Evolutionary conservation across 2,888 invertebrate species (phyloP), one percentile per base, ranked within the genome.

Genomic region (Villa cingulata): DNA sequence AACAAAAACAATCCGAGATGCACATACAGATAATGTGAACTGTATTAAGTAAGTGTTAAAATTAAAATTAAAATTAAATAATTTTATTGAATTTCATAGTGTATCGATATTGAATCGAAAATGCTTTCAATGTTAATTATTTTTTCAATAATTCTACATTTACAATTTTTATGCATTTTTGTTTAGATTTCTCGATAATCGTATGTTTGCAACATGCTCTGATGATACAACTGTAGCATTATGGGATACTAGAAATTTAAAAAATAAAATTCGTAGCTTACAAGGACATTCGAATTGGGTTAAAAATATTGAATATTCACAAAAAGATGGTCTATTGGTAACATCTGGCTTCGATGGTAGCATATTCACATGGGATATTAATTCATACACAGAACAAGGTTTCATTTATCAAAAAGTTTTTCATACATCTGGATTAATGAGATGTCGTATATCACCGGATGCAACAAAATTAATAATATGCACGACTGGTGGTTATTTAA

Each of bases 231-330:
- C 91, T 5, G 88, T 95, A 41, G 89, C 88, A 32, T 65, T 94
- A 42, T 95, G 94, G 94, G 94, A 95, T 66, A 78, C 86, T n/a
- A 75, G 95, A 46, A 86, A 84, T 65, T 70, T 92, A 45, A 85
- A 82, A 59, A 76, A 78, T 48, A 81, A 82, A 59, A 79, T 88
- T 49, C 76, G 83, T 50, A 81, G 82, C 15, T 72, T 94, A 12
- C 76, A 79, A 51, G 94, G 92, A 1, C 94, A 95, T 67, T 83
- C 86, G 0, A 91, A 90, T 70, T 95, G 94, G 94, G 94, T 90
- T 41, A 95, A 95, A 68, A 95, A 92, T 66, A 90, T 95, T 55
- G 94, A 95, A 64, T 94, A 88, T 66, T 88, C 88, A 29, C 78
- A 81, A 19, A 81, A 81, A 60, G 86, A 87, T 61, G 83, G 86